A percentile compares a stretch with the other conserved stretches of the same genome.
phyloP scores from a whole-genome alignment of 2,888 invertebrate genomes.

The Drosophila neonasuta region DNA sequence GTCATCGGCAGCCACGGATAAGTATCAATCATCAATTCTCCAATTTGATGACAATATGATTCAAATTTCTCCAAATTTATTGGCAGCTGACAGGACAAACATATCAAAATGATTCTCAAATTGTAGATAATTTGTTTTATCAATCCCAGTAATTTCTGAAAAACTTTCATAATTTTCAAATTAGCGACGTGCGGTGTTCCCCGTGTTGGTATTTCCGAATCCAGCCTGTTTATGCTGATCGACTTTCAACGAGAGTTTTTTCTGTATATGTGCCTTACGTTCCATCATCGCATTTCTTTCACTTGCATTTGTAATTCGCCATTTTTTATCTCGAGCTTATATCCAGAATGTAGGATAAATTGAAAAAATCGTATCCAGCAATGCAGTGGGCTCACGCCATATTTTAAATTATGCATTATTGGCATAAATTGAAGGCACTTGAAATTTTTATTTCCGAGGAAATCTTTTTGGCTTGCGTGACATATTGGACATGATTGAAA shows the following conservation, averaged over 20 bases:
- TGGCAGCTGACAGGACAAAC: slow-evolving; percentile 19
- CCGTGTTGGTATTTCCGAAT: slow-evolving; percentile 19
- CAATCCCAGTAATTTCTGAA: slow-evolving; percentile 17
- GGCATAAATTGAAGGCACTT: slow-evolving; percentile 1
- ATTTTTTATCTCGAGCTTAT: neutral
- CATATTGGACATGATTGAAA: too few species aligned
- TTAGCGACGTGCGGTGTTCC: slow-evolving; percentile 19
- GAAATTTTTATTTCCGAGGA: slow-evolving; percentile 6
- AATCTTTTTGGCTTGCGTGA: slow-evolving; percentile 1
- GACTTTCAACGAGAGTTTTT: slow-evolving; percentile 5
- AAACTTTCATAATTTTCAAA: slow-evolving; percentile 4
- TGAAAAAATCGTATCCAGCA: slow-evolving; percentile 8
- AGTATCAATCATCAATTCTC: neutral
- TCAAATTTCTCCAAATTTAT: slow-evolving; percentile 7
- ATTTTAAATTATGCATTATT: slow-evolving; percentile 2
- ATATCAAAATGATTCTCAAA: slow-evolving; percentile 3
- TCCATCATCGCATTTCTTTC: neutral
- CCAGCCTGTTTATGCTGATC: slow-evolving; percentile 16
- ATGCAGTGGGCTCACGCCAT: slow-evolving; percentile 11
- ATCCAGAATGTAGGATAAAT: slow-evolving; percentile 2
- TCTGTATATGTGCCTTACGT: neutral
- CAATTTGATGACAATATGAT: slow-evolving; percentile 12
- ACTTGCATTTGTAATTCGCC: neutral
- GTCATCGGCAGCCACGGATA: slow-evolving; percentile 33
- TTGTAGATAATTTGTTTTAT: slow-evolving; percentile 1